Evolutionary conservation across 92 coral and sea anemone species (phyloP).

Genomic region (Paramuricea clavata): DNA sequence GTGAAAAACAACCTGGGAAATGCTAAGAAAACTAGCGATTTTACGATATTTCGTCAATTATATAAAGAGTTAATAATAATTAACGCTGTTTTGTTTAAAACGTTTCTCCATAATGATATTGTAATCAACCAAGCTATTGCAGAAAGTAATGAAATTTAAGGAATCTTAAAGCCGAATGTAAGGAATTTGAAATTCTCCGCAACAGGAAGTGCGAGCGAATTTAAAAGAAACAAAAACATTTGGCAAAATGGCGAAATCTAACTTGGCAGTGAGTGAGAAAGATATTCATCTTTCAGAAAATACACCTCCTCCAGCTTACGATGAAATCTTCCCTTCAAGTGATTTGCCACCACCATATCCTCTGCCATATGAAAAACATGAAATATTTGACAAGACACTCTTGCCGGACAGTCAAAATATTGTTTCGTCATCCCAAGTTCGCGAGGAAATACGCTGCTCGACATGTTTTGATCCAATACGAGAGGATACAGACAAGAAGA

Average conservation of each 20-base stretch:
- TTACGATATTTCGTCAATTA: too few species aligned
- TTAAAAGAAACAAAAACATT: not conserved
- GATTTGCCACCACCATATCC: slow-evolving; percentile 52
- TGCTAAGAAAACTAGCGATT: too few species aligned
- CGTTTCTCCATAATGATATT: too few species aligned
- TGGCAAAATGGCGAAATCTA: slow-evolving; percentile 37
- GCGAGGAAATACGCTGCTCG: slow-evolving; percentile 85
- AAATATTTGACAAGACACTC: slow-evolving; percentile 31
- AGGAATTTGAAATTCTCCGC: not conserved
- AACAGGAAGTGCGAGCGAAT: not conserved
- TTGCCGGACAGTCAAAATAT: slow-evolving; percentile 27
- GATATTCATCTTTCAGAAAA: not conserved
- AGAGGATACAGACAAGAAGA: slow-evolving; percentile 82
- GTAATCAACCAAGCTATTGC: not conserved
- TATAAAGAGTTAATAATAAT: too few species aligned
- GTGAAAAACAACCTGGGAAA: too few species aligned
- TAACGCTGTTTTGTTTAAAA: too few species aligned
- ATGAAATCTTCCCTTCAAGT: slow-evolving; percentile 26
- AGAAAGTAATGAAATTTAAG: not conserved
- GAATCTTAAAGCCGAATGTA: not conserved
- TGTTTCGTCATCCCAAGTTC: slow-evolving; percentile 20
- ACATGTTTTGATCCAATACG: slow-evolving; percentile 90
- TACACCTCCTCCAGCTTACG: slow-evolving; percentile 38
- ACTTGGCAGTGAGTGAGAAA: not conserved
- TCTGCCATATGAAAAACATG: slow-evolving; percentile 42